Percentiles rank a stretch among this genome's conserved stretches.
These are phyloP conservation scores for Axis porcinus DNA, from an alignment of 2,113 vertebrate genomes.

Conservation along the genomic window DNA sequence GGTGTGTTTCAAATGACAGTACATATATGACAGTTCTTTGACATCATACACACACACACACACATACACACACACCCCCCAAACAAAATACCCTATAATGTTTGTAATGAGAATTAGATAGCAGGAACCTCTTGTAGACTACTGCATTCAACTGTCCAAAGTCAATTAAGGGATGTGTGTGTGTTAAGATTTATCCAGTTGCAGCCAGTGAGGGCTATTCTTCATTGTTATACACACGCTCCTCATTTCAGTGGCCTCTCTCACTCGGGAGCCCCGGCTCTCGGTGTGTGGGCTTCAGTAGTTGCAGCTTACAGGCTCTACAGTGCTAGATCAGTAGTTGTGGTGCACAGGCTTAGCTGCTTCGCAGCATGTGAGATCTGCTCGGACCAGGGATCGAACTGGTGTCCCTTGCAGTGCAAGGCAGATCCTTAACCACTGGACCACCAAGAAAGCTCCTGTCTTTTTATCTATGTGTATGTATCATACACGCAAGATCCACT, in stretches of 20 bases:
- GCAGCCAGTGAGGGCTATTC: background rate
- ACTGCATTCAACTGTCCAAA: background rate
- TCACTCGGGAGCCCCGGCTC: background rate
- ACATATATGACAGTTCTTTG: background rate
- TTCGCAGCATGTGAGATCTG: background rate
- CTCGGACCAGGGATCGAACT: accelerated
- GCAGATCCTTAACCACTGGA: background rate
- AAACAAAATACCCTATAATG: background rate
- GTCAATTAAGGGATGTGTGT: background rate
- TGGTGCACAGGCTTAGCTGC: accelerated
- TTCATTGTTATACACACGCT: accelerated
- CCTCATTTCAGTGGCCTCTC: background rate
- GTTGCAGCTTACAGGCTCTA: background rate
- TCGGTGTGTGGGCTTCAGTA: background rate
- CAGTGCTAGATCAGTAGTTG: background rate
- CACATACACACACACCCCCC: too few relatives aligned
- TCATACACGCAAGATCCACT: background rate
- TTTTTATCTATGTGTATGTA: background rate
- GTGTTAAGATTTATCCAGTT: background rate
- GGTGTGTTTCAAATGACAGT: background rate
- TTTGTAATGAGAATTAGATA: background rate
- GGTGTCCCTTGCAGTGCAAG: background rate
- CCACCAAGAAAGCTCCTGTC: background rate
- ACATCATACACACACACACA: too few relatives aligned
- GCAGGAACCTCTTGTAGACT: background rate